Evolutionary conservation across 2,888 invertebrate species (phyloP).

Genomic region (Harpagoxenus sublaevis): DNA sequence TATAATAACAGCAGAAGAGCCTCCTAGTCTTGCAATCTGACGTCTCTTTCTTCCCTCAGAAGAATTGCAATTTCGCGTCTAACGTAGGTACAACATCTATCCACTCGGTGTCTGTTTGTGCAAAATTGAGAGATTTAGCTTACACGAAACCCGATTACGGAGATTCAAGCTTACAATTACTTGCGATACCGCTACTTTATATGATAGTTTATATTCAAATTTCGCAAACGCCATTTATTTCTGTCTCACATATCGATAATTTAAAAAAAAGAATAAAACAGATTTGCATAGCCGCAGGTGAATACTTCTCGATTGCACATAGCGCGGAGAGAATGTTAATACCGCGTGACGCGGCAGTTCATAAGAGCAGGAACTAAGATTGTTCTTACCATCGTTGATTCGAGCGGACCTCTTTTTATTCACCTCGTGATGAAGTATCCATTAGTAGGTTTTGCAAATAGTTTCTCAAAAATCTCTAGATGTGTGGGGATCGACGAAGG

Average conservation of each 20-base stretch:
- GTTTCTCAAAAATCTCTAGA: constrained; percentile 4
- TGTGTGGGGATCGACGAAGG: constrained; percentile 4
- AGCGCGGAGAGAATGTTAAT: constrained; percentile 2
- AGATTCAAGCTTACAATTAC: not conserved
- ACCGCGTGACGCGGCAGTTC: not conserved
- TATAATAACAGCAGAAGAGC: constrained; percentile 65
- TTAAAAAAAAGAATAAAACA: not conserved
- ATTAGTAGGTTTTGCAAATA: not conserved
- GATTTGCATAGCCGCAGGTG: not conserved
- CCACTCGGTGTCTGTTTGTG: not conserved
- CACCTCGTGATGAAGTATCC: not conserved
- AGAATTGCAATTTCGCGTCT: not conserved
- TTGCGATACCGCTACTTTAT: not conserved
- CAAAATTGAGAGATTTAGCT: not conserved
- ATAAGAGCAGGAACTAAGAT: not conserved
- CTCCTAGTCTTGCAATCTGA: constrained; percentile 47
- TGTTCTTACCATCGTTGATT: not conserved
- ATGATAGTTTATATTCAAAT: not conserved
- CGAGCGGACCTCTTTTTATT: not conserved
- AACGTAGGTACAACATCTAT: not conserved
- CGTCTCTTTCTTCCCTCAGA: constrained; percentile 11
- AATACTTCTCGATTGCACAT: not conserved
- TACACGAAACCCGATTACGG: not conserved
- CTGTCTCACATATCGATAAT: not conserved
- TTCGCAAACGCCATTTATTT: not conserved